Conservation (phyloP, 1,140 invertebrate species). For the Hestina assimilis region DNA sequence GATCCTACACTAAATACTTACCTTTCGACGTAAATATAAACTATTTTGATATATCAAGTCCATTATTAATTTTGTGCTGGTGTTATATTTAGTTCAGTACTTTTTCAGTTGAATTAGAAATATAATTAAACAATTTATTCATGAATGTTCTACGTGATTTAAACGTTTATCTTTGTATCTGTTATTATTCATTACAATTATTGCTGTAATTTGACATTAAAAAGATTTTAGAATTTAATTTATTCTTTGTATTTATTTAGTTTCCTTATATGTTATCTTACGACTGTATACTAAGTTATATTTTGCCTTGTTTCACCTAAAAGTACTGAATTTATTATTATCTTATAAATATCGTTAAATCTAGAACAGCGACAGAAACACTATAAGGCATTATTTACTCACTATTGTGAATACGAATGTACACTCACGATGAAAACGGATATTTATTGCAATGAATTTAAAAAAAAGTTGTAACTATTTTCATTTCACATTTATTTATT, state of each 20-base stretch:
- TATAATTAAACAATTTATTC: too few species aligned
- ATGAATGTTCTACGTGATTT: too few species aligned
- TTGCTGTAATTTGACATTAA: too few species aligned
- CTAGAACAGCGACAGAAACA: constrained; percentile 6
- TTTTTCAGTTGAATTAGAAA: too few species aligned
- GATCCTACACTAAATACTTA: constrained; percentile 12
- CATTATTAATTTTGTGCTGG: constrained; percentile 8
- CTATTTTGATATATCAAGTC: constrained; percentile 4
- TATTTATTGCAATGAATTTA: neutral
- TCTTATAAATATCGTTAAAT: constrained; percentile 3
- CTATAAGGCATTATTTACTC: constrained; percentile 9
- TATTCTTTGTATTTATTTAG: too few species aligned
- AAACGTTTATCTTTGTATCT: too few species aligned
- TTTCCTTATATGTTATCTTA: too few species aligned
- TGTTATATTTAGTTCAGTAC: constrained; percentile 6
- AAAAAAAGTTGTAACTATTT: too few species aligned
- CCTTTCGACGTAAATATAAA: neutral
- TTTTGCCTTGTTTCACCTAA: neutral
- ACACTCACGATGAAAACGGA: neutral
- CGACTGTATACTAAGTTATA: too few species aligned
- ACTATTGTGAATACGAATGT: neutral
- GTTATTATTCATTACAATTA: too few species aligned
- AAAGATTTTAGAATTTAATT: too few species aligned
- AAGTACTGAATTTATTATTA: constrained; percentile 12
- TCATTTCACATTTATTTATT: too few species aligned